Base-by-base conservation (phyloP, 1,140 invertebrate genomes). In the Condylostylus longicornis region DNA sequence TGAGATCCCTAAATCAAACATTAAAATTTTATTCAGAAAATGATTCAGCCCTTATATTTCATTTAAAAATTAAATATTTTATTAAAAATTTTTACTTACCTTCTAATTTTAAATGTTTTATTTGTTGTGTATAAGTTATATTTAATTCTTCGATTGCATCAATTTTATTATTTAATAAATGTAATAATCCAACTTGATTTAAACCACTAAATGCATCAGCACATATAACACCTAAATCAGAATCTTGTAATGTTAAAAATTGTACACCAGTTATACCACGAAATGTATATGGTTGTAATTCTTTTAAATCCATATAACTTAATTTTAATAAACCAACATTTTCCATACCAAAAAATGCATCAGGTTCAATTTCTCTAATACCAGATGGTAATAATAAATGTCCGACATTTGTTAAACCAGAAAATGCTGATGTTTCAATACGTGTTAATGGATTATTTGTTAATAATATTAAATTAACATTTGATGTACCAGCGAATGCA, bases 91-190 rank as follows among this genome's bases (percentile, higher is more conserved):
- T n/a, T n/a, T n/a, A n/a, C n/a, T n/a, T n/a, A n/a, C n/a, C n/a
- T 37, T 79, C 75, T 23, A 86, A 68, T 44, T 75, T 71, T 1
- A 87, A 57, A 10, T 69, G 61, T 28, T 71, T 69, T 2, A 87
- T 74, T 23, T 69, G 72, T 40, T 77, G 79, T 19, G 77, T 74
- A 12, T 66, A 64, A 1, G 67, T 69, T 15, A 85, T 61, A 37
- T 75, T 69, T 0, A 86, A 57, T 44, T 77, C 74, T 48, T 82
- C 75, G 13, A 86, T 74, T 0, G 71, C 68, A 43, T 87, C 82
- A 33, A 87, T 82, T 53, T 86, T 86, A 53, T 85, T 85, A 51
- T 84, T 84, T 5, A 81, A 57, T 35, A 85, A 69, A 48, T 82
- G 79, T 3, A 87, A 53, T 23, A 63, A 70, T 10, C 75, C 72